Evolutionary conservation across 2,888 invertebrate genomes (phyloP).

Genomic region (Luperina nickerlii): DNA sequence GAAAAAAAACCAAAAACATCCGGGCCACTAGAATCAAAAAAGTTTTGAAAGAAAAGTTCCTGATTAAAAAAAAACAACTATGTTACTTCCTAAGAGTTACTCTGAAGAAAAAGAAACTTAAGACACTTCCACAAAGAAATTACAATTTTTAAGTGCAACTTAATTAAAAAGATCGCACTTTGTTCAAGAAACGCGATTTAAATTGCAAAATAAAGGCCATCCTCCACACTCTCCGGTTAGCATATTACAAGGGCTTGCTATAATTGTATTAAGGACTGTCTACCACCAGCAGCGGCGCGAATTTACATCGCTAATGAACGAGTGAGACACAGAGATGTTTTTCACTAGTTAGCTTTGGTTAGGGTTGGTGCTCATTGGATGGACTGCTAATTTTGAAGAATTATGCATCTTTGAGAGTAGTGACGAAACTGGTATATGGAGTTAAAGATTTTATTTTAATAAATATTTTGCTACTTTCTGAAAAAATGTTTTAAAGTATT

Average conservation of each 20-base stretch:
- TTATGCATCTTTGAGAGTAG: background rate
- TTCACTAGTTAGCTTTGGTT: conserved; percentile 68
- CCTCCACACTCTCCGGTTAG: conserved; percentile 70
- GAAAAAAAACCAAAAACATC: background rate
- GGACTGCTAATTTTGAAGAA: background rate
- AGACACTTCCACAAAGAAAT: conserved; percentile 45
- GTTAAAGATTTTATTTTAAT: background rate
- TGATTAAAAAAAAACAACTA: background rate
- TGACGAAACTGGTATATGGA: too few species aligned
- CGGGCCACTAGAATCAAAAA: too few species aligned
- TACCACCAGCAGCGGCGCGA: conserved; percentile 60
- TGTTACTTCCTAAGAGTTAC: background rate
- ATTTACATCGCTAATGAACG: conserved; percentile 85
- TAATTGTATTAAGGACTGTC: conserved; percentile 77
- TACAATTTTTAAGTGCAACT: conserved; percentile 56
- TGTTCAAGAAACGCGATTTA: conserved; percentile 53
- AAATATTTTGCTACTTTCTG: background rate
- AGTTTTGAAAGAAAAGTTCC: background rate
- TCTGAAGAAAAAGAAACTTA: background rate
- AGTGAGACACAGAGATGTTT: conserved; percentile 73
- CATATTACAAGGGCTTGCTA: conserved; percentile 78
- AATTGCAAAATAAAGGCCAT: conserved; percentile 69
- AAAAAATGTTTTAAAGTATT: background rate
- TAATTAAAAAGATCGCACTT: conserved; percentile 61
- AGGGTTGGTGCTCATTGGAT: conserved; percentile 53